Conservation (phyloP, 2,113 vertebrate genomes). For the Zeus faber region DNA sequence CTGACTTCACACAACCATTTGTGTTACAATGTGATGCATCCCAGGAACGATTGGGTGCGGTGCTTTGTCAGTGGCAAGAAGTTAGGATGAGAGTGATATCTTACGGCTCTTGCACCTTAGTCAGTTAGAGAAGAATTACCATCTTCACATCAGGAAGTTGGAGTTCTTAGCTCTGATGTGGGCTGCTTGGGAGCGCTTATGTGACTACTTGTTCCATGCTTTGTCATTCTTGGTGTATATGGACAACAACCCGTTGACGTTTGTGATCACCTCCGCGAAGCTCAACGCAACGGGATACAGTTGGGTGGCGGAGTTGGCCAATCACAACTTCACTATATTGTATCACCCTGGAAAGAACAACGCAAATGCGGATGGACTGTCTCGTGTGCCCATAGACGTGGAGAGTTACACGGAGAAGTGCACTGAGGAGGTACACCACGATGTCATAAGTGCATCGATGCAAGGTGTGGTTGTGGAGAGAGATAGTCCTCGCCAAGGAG, state of each 20-base stretch:
- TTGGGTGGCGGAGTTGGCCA: slow-evolving; percentile 19
- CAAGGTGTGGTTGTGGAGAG: not conserved
- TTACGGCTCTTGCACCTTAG: slow-evolving; percentile 2
- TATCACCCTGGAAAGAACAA: slow-evolving; percentile 22
- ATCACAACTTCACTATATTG: slow-evolving; percentile 16
- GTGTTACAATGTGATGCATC: slow-evolving; percentile 13
- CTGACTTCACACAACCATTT: too few relatives aligned
- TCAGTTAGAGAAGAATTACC: slow-evolving; percentile 4
- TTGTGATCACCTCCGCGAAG: slow-evolving; percentile 16
- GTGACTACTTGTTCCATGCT: slow-evolving; percentile 7
- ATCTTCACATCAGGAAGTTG: slow-evolving; percentile 3
- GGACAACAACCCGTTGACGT: slow-evolving; percentile 23
- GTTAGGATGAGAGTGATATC: slow-evolving; percentile 7
- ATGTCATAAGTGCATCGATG: slow-evolving; percentile 12
- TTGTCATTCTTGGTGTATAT: slow-evolving; percentile 14
- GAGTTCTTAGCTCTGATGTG: slow-evolving; percentile 11
- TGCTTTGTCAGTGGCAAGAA: slow-evolving; percentile 1
- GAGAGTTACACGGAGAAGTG: slow-evolving; percentile 15
- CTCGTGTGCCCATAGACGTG: slow-evolving; percentile 5
- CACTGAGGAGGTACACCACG: not conserved
- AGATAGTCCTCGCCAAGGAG: not conserved
- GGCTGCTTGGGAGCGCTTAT: not conserved
- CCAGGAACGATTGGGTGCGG: not conserved
- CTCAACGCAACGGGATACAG: slow-evolving; percentile 23
- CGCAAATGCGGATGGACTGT: slow-evolving; percentile 23